Evolutionary conservation across 2,888 invertebrate genomes (phyloP).

Genomic region (Apoderus coryli): DNA sequence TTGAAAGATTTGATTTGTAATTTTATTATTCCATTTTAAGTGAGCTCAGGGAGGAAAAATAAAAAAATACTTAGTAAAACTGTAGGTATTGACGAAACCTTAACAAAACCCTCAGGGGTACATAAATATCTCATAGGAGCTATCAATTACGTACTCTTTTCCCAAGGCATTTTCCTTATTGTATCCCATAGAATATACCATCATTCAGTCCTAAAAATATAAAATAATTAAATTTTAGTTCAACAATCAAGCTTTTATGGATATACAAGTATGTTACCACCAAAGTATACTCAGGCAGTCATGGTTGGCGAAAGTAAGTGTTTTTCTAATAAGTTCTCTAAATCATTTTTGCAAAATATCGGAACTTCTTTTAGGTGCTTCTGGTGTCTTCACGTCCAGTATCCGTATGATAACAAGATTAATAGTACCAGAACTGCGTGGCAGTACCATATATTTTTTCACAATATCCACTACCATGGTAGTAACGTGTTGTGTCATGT

Average conservation of each 20-base stretch:
- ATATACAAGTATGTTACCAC: conserved; percentile 82
- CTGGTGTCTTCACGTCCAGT: conserved; percentile 74
- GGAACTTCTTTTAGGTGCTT: conserved; percentile 45
- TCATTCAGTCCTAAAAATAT: no score
- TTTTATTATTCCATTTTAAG: no score
- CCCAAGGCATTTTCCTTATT: no score
- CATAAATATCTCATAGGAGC: no score
- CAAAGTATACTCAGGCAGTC: conserved; percentile 81
- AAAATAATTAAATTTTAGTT: conserved; percentile 35
- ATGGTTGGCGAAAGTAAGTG: conserved; percentile 84
- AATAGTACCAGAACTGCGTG: conserved; percentile 56
- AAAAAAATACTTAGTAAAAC: no score
- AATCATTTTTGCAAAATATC: neutral
- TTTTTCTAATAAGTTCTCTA: neutral
- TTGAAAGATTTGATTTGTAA: no score
- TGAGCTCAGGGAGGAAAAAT: no score
- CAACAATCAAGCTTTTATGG: conserved; percentile 93
- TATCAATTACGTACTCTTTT: no score
- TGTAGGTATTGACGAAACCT: no score
- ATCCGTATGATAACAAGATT: conserved; percentile 76
- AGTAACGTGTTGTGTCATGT: conserved; percentile 60
- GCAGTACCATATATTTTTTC: conserved; percentile 81
- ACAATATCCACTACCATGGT: conserved; percentile 64
- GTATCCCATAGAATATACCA: no score
- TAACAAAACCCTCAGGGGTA: no score